Percentiles rank a stretch among this genome's conserved stretches.
Conservation (phyloP, 2,888 invertebrate species). For the Oscheius sp. region DNA sequence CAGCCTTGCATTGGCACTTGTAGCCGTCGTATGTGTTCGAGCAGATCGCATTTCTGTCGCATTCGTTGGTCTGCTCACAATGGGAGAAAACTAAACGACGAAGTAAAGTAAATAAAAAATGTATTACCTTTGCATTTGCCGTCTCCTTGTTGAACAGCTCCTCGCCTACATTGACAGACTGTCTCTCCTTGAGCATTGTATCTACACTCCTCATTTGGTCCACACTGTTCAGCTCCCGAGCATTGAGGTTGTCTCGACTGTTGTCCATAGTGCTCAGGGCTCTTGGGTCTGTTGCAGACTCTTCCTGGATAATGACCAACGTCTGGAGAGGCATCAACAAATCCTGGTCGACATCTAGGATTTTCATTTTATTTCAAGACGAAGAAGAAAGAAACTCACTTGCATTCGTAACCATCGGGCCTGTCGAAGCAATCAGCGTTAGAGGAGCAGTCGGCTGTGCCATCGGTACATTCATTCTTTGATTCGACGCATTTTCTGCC, state of each 20-base stretch:
- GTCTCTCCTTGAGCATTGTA: conserved; percentile 45
- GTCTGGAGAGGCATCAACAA: conserved; percentile 75
- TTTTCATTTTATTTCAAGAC: not conserved
- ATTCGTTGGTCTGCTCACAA: conserved; percentile 60
- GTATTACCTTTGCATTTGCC: conserved; percentile 49
- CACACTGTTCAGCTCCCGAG: conserved; percentile 43
- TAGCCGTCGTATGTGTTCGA: conserved; percentile 63
- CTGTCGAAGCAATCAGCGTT: conserved; percentile 88
- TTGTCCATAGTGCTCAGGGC: conserved; percentile 56
- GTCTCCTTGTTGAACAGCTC: conserved; percentile 50
- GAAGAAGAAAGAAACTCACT: conserved; percentile 70
- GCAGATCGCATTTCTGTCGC: conserved; percentile 63
- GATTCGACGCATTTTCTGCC: conserved; percentile 61
- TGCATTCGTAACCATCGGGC: conserved; percentile 88
- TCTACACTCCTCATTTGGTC: conserved; percentile 59
- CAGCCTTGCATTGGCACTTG: conserved; percentile 63
- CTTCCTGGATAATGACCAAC: conserved; percentile 63
- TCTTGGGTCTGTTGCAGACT: conserved; percentile 62
- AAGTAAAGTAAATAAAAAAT: not conserved
- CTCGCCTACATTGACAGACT: conserved; percentile 54
- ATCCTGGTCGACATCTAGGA: conserved; percentile 80
- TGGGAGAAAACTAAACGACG: conserved; percentile 54
- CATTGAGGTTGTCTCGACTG: conserved; percentile 51
- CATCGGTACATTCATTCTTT: conserved; percentile 62
- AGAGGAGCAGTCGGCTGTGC: conserved; percentile 83